Evolutionary conservation across 92 coral and sea anemone genomes (phyloP), one percentile per base, ranked within the genome.

Genomic region (Porites cylindrica): DNA sequence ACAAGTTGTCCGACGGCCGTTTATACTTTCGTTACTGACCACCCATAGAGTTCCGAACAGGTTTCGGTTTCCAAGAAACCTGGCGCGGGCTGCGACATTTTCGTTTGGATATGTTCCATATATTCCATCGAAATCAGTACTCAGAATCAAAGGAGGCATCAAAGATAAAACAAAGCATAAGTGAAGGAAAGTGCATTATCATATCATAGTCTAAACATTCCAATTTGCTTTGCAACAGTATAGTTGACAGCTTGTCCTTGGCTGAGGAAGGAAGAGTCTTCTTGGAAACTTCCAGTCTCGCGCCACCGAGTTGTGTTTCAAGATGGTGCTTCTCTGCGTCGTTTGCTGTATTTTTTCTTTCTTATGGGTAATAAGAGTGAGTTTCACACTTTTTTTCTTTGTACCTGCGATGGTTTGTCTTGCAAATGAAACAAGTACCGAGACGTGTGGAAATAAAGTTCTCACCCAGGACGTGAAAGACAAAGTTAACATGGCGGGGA

Each of bases 351-450:
- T 78, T 29, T 80, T 83, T 50, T 17, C 85, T 65, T 16, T 86
- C 12, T 66, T 90, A 50, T 64, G 83, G 63, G 12, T 90, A 19
- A 5, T 64, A 47, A 86, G 94, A 38, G 32, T 93, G 10, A 50
- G 53, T 1, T 91, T 93, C 75, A 87, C 81, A 12, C 61, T 79
- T 65, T 75, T 91, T 1, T 93, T 93, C 63, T 51, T 87, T 75
- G 63, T 82, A 7, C 91, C 93, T 9, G 90, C 93, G 11, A 53
- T 92, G 9, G 23, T 74, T 56, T 94, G 97, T 78, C 85, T 94
- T 51, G 43, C 82, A 58, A 62, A 79, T 76, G 82, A 77, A 56
- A 86, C 84, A 29, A 92, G 79, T 14, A 75, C 92, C 4, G 97
- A 94, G 32, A 79, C 84, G 2, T 94, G 97, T 72, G 95, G 95